Conservation (phyloP, 2,888 invertebrate species). For the Machimus rusticus region DNA sequence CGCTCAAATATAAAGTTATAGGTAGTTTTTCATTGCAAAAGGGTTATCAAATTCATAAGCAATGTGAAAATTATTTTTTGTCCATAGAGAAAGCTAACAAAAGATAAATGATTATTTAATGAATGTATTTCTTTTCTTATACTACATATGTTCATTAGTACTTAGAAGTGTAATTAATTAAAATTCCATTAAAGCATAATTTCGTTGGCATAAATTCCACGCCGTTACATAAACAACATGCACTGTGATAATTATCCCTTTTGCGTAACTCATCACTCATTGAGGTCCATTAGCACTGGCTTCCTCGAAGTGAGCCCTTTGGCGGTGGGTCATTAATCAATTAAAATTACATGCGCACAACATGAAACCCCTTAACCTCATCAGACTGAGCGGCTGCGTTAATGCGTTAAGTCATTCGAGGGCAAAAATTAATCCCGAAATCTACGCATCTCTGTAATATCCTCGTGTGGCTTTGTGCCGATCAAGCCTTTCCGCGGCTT, state of each 20-base stretch:
- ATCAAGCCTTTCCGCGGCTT: neutral
- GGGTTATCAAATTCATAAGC: too few relatives aligned
- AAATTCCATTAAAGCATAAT: neutral
- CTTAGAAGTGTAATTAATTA: neutral
- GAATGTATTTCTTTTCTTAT: neutral
- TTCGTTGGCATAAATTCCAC: neutral
- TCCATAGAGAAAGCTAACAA: neutral
- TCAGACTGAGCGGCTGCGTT: neutral
- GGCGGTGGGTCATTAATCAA: neutral
- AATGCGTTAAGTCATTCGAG: neutral
- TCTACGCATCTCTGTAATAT: neutral
- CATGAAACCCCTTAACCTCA: neutral
- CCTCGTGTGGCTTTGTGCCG: neutral
- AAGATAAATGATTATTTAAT: neutral
- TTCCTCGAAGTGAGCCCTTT: neutral
- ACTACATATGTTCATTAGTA: neutral
- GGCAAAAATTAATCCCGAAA: neutral
- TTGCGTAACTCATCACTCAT: neutral
- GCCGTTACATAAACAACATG: neutral
- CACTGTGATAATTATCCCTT: neutral
- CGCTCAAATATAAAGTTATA: too few relatives aligned
- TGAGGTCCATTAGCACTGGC: neutral
- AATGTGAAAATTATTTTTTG: too few relatives aligned
- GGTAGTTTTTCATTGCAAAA: too few relatives aligned
- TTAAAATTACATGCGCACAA: neutral